A percentile compares a stretch with the other conserved stretches of the same genome.
Evolutionary conservation across 2,797 vertebrate species (phyloP).

Genomic region (Channa striata): DNA sequence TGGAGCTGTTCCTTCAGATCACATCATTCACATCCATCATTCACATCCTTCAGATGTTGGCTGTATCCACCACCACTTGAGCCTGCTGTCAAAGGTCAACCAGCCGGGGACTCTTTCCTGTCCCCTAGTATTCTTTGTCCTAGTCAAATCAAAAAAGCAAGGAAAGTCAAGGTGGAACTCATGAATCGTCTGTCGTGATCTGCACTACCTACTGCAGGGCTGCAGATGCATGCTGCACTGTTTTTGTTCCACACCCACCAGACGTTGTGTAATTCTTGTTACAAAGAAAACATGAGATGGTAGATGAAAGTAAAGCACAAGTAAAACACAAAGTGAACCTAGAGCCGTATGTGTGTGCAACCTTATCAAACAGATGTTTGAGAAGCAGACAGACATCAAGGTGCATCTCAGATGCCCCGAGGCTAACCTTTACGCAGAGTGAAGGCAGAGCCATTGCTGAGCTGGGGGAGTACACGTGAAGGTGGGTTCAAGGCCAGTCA

Average conservation of each 20-base stretch:
- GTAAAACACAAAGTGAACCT: not conserved
- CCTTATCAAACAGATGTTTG: not conserved
- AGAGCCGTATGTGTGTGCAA: slow-evolving; percentile 1
- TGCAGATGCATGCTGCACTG: slow-evolving; percentile 8
- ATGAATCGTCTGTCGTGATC: slow-evolving; percentile 18
- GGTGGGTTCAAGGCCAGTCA: slow-evolving; percentile 35
- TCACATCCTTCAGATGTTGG: slow-evolving; percentile 51
- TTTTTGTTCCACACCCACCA: not conserved
- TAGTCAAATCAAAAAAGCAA: slow-evolving; percentile 22
- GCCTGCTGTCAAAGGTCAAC: slow-evolving; percentile 47
- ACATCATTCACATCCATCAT: no score
- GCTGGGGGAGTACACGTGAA: slow-evolving; percentile 14
- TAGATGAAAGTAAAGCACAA: not conserved
- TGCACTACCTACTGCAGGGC: not conserved
- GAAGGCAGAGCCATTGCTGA: not conserved
- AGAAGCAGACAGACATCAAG: slow-evolving; percentile 1
- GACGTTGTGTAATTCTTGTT: no score
- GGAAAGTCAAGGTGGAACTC: slow-evolving; percentile 6
- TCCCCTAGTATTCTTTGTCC: slow-evolving; percentile 26
- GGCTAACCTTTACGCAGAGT: slow-evolving; percentile 2
- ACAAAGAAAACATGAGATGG: not conserved
- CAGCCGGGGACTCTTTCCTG: slow-evolving; percentile 23
- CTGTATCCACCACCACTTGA: slow-evolving; percentile 25
- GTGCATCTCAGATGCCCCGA: not conserved
- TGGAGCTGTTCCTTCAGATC: no score